Percentiles rank a stretch among this genome's conserved stretches.
Conservation (phyloP, 2,888 invertebrate species). For the Leucoma salicis region DNA sequence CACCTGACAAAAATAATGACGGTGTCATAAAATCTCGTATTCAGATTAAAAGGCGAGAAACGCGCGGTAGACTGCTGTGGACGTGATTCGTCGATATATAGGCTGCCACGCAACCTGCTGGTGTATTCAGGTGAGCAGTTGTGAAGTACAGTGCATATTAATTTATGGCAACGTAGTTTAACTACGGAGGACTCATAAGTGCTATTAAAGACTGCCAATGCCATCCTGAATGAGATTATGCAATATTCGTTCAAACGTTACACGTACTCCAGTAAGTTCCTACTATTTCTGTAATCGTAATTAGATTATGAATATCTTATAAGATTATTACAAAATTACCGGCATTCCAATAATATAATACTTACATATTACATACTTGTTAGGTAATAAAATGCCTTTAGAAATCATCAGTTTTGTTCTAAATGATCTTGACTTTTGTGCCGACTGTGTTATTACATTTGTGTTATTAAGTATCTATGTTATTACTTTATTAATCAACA, state of each 20-base stretch:
- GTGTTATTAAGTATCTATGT: neutral
- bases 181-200: constrained; percentile 49
- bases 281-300: constrained; percentile 9
- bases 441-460: neutral
- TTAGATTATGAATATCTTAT: neutral
- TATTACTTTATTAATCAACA: neutral
- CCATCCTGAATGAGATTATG: constrained; percentile 58
- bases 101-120: neutral
- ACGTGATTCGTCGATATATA: constrained; percentile 3
- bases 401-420: neutral
- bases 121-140: constrained; percentile 44
- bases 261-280: constrained; percentile 56
- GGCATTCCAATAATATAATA: too few relatives aligned
- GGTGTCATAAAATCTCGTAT: constrained; percentile 28
- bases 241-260: constrained; percentile 50
- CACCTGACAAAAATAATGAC: constrained; percentile 48
- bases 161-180: constrained; percentile 32
- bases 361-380: too few relatives aligned
- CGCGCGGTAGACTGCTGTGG: constrained; percentile 7
- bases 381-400: neutral
- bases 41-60: constrained; percentile 18
- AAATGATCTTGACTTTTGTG: neutral
- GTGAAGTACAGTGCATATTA: constrained; percentile 33
- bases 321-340: neutral
- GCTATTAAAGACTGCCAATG: constrained; percentile 39